Base-by-base conservation (phyloP, 23 tunicate species). In the Styela plicata region DNA sequence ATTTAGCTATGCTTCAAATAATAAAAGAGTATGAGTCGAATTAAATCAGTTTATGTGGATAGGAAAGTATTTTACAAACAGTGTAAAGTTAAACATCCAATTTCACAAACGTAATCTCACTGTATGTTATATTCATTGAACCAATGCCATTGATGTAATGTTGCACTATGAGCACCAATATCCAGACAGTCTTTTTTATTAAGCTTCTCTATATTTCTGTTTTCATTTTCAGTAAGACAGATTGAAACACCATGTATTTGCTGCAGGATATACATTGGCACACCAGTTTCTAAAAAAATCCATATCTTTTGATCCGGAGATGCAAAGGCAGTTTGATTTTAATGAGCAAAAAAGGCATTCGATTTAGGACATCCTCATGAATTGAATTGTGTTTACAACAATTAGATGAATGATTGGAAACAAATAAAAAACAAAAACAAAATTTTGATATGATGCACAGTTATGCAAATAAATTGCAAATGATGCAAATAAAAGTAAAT, bases 241-340 rank as follows among this genome's bases (percentile, higher is more conserved):
- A 90, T 85, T 18, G 84, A 65, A 52, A 25, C n/a, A 31, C 22
- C 26, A 7, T 85, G 89, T 33, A 84, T 27, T n/a, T 34, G 44
- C 74, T 90, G 96, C 69, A 82, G 23, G 18, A 90, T 90, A 53
- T 90, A 90, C 96, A 90, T 90, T 52, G 96, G 89, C 26, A 90
- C 86, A 34, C 89, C 86, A 29, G 78, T 82, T 69, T 86, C 96
- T 90, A 34, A 32, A 29, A 78, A n/a, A 70, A 34, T n/a, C n/a
- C n/a, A n/a, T n/a, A n/a, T n/a, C n/a, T n/a, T n/a, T n/a, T n/a
- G n/a, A n/a, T n/a, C n/a, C n/a, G n/a, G n/a, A n/a, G n/a, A n/a
- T n/a, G n/a, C n/a, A n/a, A n/a, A n/a, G n/a, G n/a, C n/a, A n/a
- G n/a, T n/a, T n/a, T n/a, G n/a, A n/a, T n/a, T n/a, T n/a, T n/a